Evolutionary conservation across 2,888 invertebrate species (phyloP).

Genomic region (Eurytoma adleriae): DNA sequence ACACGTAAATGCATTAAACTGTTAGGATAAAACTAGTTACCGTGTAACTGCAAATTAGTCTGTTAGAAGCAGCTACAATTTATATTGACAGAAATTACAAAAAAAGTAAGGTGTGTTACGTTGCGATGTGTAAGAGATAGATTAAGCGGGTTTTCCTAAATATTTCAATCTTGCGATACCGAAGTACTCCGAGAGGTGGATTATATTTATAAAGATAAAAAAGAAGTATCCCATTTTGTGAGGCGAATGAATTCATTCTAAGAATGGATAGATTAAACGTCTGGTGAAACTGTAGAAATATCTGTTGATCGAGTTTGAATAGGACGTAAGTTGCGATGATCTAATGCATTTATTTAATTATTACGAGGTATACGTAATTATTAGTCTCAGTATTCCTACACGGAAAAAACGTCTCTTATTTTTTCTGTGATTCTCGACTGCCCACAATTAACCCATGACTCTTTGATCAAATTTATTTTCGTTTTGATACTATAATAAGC

Average conservation of each 20-base stretch:
- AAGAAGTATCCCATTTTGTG: slow-evolving; percentile 36
- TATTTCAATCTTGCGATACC: slow-evolving; percentile 52
- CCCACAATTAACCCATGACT: slow-evolving; percentile 33
- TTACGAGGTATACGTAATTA: slow-evolving; percentile 50
- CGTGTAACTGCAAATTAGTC: slow-evolving; percentile 68
- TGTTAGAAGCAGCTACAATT: slow-evolving; percentile 64
- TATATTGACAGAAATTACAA: slow-evolving; percentile 50
- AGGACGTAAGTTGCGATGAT: slow-evolving; percentile 47
- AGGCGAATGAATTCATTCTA: slow-evolving; percentile 50
- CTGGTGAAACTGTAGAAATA: slow-evolving; percentile 45
- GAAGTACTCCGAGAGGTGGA: slow-evolving; percentile 41
- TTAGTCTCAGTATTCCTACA: slow-evolving; percentile 56
- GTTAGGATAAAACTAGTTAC: slow-evolving; percentile 63
- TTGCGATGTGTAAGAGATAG: slow-evolving; percentile 38
- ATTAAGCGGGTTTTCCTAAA: slow-evolving; percentile 58
- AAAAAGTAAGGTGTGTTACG: slow-evolving; percentile 47
- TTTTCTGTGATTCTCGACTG: slow-evolving; percentile 60
- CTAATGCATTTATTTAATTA: slow-evolving; percentile 55
- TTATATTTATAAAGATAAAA: slow-evolving; percentile 54
- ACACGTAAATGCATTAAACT: slow-evolving; percentile 62
- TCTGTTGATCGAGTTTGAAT: slow-evolving; percentile 51
- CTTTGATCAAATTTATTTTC: slow-evolving; percentile 46
- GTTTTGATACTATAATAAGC: slow-evolving; percentile 24
- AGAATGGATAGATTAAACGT: slow-evolving; percentile 53
- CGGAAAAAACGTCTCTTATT: slow-evolving; percentile 49